Conservation (phyloP, 37 sponge, comb jelly and placozoan genomes). For the Axinella damicornis region DNA sequence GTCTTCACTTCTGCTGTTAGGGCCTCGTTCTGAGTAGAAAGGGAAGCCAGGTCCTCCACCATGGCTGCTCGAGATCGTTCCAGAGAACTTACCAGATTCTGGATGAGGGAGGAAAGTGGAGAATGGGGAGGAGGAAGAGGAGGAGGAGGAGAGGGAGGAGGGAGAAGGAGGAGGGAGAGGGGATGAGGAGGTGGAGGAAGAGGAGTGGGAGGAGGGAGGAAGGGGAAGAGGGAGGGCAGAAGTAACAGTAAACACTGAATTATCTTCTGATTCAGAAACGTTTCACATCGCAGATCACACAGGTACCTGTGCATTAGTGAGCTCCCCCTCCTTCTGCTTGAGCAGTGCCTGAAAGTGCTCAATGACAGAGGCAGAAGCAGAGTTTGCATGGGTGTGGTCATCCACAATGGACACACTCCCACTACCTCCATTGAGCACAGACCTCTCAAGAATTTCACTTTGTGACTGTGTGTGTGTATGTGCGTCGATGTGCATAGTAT, state of each 20-base stretch:
- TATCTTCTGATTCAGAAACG: background rate
- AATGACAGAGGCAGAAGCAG: slow-evolving; percentile 60
- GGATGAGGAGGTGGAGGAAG: too few species aligned
- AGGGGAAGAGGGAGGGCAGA: background rate
- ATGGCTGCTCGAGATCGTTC: slow-evolving; percentile 79
- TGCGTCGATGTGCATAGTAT: background rate
- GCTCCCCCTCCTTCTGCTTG: slow-evolving; percentile 91
- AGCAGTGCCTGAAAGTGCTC: slow-evolving; percentile 83
- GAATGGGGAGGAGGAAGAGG: background rate
- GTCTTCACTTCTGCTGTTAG: slow-evolving; percentile 49
- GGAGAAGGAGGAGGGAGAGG: too few species aligned
- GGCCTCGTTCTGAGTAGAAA: slow-evolving; percentile 52
- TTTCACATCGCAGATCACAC: too few species aligned
- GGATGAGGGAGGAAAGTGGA: background rate
- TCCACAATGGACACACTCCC: background rate
- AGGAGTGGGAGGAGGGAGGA: background rate
- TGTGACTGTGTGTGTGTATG: background rate
- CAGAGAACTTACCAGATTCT: slow-evolving; percentile 66
- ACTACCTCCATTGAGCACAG: slow-evolving; percentile 14
- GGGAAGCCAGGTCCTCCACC: slow-evolving; percentile 66
- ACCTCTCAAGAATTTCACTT: slow-evolving; percentile 54
- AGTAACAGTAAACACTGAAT: background rate
- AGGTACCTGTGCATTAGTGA: slow-evolving; percentile 75
- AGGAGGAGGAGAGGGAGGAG: background rate
- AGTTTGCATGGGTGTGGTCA: background rate